A percentile compares a stretch with the other conserved stretches of the same genome.
Conservation (phyloP, 2,113 vertebrate species). For the Mastomys natalensis region DNA sequence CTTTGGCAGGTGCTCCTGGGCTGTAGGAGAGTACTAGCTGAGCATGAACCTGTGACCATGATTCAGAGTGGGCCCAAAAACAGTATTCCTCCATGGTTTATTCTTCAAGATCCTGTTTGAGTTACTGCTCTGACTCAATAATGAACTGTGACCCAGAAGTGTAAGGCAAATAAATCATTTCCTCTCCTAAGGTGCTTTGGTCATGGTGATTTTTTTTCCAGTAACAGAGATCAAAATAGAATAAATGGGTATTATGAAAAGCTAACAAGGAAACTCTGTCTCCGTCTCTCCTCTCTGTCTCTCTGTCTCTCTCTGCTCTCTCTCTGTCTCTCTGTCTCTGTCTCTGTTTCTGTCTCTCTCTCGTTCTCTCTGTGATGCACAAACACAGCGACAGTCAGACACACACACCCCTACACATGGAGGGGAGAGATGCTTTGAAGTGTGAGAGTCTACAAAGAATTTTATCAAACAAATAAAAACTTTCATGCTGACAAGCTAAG, state of each 20-base stretch:
- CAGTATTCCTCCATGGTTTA: neutral
- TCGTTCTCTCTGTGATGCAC: neutral
- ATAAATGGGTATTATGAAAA: neutral
- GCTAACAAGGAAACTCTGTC: neutral
- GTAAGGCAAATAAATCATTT: neutral
- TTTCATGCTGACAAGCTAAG: neutral
- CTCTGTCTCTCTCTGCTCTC: no score
- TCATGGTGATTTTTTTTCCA: neutral
- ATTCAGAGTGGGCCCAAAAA: neutral
- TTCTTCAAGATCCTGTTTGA: neutral
- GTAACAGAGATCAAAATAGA: neutral
- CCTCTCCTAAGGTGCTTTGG: neutral
- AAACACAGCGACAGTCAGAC: neutral
- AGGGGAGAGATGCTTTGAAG: neutral
- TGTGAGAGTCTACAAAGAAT: neutral
- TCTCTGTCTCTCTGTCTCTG: no score
- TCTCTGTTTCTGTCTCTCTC: rapidly evolving
- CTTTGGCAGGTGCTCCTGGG: no score
- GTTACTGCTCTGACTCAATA: neutral
- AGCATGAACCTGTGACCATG: no score
- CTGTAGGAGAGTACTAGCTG: neutral
- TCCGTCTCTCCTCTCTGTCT: neutral
- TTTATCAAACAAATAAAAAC: neutral
- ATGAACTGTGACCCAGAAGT: neutral
- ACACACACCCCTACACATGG: neutral